Conservation (phyloP, 23 tunicate genomes). For the Aplidium turbinatum region DNA sequence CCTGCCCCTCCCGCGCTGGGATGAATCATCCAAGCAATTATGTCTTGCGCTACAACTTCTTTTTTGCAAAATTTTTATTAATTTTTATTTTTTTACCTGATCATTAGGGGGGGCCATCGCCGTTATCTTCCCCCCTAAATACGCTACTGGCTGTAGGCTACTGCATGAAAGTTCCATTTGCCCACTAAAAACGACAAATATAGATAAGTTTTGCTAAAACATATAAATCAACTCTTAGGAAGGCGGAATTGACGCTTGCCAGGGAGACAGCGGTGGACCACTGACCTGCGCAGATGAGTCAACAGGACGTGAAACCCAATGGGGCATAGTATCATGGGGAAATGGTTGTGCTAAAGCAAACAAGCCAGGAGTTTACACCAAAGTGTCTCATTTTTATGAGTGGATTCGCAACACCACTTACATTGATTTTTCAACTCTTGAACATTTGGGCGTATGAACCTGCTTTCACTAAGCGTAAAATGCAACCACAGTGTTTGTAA, state of each 20-base stretch:
- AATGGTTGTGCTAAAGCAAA: conserved; percentile 38
- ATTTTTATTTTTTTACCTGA: too few relatives aligned
- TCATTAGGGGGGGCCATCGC: too few relatives aligned
- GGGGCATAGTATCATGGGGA: conserved; percentile 53
- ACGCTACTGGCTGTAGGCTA: too few relatives aligned
- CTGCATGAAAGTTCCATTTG: too few relatives aligned
- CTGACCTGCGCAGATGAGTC: conserved; percentile 7
- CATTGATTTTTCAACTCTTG: conserved; percentile 19
- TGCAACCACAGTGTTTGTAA: too few relatives aligned
- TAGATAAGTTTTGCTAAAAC: background rate
- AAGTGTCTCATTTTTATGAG: conserved; percentile 23
- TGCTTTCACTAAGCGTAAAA: too few relatives aligned
- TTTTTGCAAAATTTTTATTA: too few relatives aligned
- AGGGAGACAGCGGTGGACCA: conserved; percentile 60
- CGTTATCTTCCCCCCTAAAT: too few relatives aligned
- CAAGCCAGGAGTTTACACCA: conserved; percentile 51
- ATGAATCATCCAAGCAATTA: too few relatives aligned
- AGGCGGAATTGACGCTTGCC: conserved; percentile 41
- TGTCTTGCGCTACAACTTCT: too few relatives aligned
- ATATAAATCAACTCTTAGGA: background rate
- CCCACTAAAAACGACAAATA: background rate
- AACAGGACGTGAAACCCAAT: conserved; percentile 1
- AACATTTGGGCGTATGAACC: too few relatives aligned
- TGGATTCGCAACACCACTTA: conserved; percentile 21
- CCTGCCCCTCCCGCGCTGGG: too few relatives aligned